phyloP scores from a whole-genome alignment of 2,888 invertebrate species.

The Rhingia campestris region DNA sequence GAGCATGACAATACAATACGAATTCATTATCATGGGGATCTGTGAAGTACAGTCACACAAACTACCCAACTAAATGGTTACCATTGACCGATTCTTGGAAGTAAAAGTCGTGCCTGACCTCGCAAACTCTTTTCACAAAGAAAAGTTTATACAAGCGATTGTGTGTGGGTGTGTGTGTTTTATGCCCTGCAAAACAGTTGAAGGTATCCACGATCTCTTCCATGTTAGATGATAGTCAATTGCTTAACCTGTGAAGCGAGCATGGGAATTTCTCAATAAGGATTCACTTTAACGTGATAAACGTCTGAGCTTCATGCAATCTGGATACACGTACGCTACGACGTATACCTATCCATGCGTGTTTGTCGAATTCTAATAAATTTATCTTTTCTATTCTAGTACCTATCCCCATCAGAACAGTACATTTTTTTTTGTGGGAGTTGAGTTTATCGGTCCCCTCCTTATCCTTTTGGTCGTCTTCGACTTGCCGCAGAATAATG shows the following conservation, averaged over 20 bases:
- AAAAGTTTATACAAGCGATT: neutral
- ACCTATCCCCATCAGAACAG: neutral
- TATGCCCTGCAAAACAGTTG: conserved; percentile 25
- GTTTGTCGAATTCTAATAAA: conserved; percentile 60
- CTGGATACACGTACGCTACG: conserved; percentile 13
- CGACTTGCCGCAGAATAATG: conserved; percentile 18
- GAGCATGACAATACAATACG: conserved; percentile 55
- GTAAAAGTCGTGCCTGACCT: conserved; percentile 51
- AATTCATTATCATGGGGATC: conserved; percentile 35
- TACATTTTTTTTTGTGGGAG: neutral
- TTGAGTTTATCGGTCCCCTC: neutral
- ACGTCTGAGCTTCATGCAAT: conserved; percentile 63
- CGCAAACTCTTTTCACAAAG: conserved; percentile 1
- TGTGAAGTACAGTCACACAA: conserved; percentile 48
- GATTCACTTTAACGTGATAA: conserved; percentile 54
- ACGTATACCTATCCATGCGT: conserved; percentile 18
- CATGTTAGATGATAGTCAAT: conserved; percentile 64
- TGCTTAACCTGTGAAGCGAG: conserved; percentile 35
- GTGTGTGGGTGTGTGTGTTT: neutral
- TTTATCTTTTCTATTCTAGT: conserved; percentile 1
- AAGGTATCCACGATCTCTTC: conserved; percentile 58
- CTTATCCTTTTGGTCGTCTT: conserved; percentile 3
- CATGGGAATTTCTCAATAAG: conserved; percentile 47
- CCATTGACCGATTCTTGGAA: conserved; percentile 52
- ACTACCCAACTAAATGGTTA: conserved; percentile 39